These are phyloP conservation scores for Vicugna pacos DNA, from an alignment of 2,113 vertebrate species.

Conservation along the genomic window DNA sequence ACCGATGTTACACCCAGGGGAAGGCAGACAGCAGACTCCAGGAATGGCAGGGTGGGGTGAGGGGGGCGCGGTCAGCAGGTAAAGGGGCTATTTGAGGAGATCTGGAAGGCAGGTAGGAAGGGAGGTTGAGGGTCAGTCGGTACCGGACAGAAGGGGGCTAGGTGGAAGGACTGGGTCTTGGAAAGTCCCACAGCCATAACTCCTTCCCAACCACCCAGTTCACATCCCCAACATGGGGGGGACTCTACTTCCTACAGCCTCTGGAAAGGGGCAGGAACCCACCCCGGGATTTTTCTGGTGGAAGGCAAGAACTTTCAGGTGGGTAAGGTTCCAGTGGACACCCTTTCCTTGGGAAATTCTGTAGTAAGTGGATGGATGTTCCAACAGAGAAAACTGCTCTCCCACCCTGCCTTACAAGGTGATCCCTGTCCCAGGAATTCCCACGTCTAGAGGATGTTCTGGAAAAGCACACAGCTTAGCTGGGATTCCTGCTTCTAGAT, in stretches of 20 bases:
- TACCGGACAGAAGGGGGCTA: neutral
- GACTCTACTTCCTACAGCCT: neutral
- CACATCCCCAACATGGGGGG: neutral
- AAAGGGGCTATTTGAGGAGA: neutral
- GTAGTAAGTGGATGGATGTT: neutral
- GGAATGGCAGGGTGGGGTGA: too few species aligned
- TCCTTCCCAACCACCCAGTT: neutral
- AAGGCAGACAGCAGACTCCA: neutral
- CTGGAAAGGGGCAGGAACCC: neutral
- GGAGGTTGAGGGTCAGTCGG: neutral
- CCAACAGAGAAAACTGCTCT: neutral
- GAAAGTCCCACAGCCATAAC: neutral
- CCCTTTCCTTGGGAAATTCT: neutral
- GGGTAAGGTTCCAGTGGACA: neutral
- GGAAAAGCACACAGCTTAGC: neutral
- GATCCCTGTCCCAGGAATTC: neutral
- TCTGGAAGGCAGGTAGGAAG: neutral
- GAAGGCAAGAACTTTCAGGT: neutral
- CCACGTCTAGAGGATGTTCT: constrained; percentile 12
- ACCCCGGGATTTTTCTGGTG: neutral
- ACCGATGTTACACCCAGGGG: neutral
- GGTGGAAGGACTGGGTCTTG: neutral
- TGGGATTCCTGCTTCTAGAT: constrained; percentile 24
- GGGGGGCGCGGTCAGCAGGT: too few species aligned
- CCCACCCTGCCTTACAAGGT: neutral